phyloP scores from a whole-genome alignment of 1,140 invertebrate species.

The Dreissena rostriformis region DNA sequence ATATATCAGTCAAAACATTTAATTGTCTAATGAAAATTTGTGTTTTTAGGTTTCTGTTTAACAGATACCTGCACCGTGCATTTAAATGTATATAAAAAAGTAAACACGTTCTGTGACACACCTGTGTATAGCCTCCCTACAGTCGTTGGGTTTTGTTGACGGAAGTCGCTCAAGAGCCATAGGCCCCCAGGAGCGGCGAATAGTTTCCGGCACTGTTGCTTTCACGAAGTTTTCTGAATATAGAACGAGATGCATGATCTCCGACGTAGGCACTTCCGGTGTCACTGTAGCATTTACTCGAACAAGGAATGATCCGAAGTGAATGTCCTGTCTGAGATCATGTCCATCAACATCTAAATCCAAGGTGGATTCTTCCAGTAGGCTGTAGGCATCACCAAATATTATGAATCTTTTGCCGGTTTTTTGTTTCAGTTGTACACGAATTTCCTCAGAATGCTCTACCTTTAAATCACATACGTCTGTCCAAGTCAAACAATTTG shows the following conservation, averaged over 20 bases:
- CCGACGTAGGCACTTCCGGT: background rate
- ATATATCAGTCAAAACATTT: background rate
- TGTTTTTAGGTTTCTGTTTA: too few species aligned
- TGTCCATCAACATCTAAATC: background rate
- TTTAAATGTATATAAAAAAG: too few species aligned
- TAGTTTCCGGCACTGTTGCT: slow-evolving; percentile 71
- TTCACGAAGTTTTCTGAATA: slow-evolving; percentile 58
- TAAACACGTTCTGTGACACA: slow-evolving; percentile 32
- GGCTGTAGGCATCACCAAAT: background rate
- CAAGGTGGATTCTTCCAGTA: background rate
- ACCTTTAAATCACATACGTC: too few species aligned
- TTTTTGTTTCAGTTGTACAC: background rate
- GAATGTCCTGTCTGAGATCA: too few species aligned
- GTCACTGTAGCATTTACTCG: background rate
- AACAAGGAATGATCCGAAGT: background rate
- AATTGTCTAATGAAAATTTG: background rate
- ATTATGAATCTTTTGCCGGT: background rate
- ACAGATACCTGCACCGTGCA: too few species aligned
- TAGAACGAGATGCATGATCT: slow-evolving; percentile 48
- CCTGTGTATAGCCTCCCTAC: slow-evolving; percentile 75
- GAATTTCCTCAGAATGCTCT: background rate
- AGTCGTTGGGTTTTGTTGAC: slow-evolving; percentile 66
- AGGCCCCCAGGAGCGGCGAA: slow-evolving; percentile 75
- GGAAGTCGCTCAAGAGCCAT: slow-evolving; percentile 66
- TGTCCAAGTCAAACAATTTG: too few species aligned